Conservation (phyloP, 2,113 vertebrate species). For the Cavia aperea region DNA sequence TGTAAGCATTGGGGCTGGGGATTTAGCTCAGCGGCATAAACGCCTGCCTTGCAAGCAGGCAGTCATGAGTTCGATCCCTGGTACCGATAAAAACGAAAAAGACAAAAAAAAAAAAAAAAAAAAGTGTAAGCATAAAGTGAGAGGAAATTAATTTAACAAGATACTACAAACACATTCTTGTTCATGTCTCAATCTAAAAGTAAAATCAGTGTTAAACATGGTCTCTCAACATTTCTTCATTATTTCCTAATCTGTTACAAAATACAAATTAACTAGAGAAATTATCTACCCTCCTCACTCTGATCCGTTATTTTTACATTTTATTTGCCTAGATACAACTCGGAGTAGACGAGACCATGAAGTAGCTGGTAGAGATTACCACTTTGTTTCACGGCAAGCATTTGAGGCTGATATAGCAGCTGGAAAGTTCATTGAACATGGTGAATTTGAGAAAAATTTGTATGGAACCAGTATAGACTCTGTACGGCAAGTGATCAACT, state of each 20-base stretch:
- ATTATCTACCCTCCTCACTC: background rate
- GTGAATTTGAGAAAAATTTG: slow-evolving; percentile 93
- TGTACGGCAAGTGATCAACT: slow-evolving; percentile 89
- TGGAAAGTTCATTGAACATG: slow-evolving; percentile 92
- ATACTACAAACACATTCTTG: slow-evolving; percentile 5
- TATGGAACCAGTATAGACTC: slow-evolving; percentile 96
- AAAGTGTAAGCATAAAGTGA: slow-evolving; percentile 11
- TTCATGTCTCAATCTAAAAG: slow-evolving; percentile 19
- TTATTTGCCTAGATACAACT: slow-evolving; percentile 86
- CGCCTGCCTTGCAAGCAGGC: no score
- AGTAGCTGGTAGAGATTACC: slow-evolving; percentile 91
- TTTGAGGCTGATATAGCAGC: slow-evolving; percentile 88
- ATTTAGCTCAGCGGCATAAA: no score
- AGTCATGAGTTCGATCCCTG: no score
- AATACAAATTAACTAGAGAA: slow-evolving; percentile 15
- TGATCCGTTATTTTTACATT: slow-evolving; percentile 39
- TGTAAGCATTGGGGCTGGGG: background rate
- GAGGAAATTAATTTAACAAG: background rate
- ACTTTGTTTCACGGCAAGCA: slow-evolving; percentile 86
- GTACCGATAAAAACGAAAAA: no score
- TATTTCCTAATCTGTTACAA: slow-evolving; percentile 40
- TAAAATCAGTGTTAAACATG: slow-evolving; percentile 37
- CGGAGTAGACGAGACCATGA: slow-evolving; percentile 86
- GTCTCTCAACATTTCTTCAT: slow-evolving; percentile 13
- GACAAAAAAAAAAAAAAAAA: slow-evolving; percentile 34